Evolutionary conservation across 2,888 invertebrate genomes (phyloP).

Genomic region (Lithophane ornitopus): DNA sequence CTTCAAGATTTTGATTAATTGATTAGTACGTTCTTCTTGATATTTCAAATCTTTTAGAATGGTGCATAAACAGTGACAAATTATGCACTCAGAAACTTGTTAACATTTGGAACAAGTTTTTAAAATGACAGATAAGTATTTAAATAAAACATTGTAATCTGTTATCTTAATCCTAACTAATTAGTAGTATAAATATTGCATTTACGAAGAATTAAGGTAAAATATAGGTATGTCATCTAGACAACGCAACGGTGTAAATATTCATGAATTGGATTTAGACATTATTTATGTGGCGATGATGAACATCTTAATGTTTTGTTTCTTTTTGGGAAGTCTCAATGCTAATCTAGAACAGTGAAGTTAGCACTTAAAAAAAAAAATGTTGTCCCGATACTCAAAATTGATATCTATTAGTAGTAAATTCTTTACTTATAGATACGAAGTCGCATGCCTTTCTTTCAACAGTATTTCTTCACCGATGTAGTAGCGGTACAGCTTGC

Average conservation of each 20-base stretch:
- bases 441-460: too few relatives aligned
- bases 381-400: neutral
- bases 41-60: slow-evolving; percentile 49
- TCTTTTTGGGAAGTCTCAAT: neutral
- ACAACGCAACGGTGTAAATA: slow-evolving; percentile 1
- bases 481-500: too few relatives aligned
- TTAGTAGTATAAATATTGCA: slow-evolving; percentile 30
- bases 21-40: slow-evolving; percentile 22
- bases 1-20: slow-evolving; percentile 43
- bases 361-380: too few relatives aligned
- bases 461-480: neutral
- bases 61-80: slow-evolving; percentile 53
- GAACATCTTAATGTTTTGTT: neutral
- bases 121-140: slow-evolving; percentile 41
- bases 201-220: slow-evolving; percentile 7
- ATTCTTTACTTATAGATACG: neutral
- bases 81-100: slow-evolving; percentile 43
- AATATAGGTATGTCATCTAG: neutral
- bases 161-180: slow-evolving; percentile 47
- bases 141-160: slow-evolving; percentile 30
- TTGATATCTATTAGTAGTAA: too few relatives aligned
- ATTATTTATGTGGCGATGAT: slow-evolving; percentile 6
- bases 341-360: neutral
- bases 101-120: slow-evolving; percentile 60
- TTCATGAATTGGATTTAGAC: slow-evolving; percentile 17